Evolutionary conservation across 2,888 invertebrate genomes (phyloP), one percentile per base, ranked within the genome.

Genomic region (Ferdinandea cuprea): DNA sequence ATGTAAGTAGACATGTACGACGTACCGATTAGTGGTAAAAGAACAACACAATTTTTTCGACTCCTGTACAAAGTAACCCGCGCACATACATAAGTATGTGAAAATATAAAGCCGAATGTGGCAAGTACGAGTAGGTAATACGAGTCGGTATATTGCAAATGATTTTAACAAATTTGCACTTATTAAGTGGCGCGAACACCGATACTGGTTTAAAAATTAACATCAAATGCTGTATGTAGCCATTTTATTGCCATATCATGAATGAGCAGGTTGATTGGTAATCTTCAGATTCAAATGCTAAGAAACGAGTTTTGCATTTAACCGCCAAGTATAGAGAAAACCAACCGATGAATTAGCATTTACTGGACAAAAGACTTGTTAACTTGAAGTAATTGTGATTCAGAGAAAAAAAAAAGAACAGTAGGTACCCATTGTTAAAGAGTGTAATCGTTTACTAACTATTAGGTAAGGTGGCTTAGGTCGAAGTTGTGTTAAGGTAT

Each of bases 221-320:
- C 28, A 28, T 58, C 5, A 40, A 69, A 40, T n/a, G 13, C n/a
- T n/a, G n/a, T 63, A 25, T 59, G 9, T 71, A 59, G 48, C 30
- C 71, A 28, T 40, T 37, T 71, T 50, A 52, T 40, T 59, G 37
- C 30, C 40, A 59, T 15, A 15, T 40, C 40, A 54, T 74, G 50
- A 68, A 66, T 66, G 58, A 59, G 1, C 68, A 48, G 40, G 66
- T 68, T 59, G 74, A 68, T 74, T 74, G 58, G 68, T 69, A 61
- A 69, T 69, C 69, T 76, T 69, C 59, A 46, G 59, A 61, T 46
- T 61, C 32, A 30, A 32, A 50, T 28, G 8, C 9, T 8, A 11
- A 5, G 21, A 9, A 58, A 40, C 58, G 11, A 28, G 28, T 58
- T 58, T 58, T 17, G 3, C 9, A 11, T 35, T 35, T 35, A 35